Conservation (phyloP, 2,888 invertebrate genomes). For the Noctua fimbriata region DNA sequence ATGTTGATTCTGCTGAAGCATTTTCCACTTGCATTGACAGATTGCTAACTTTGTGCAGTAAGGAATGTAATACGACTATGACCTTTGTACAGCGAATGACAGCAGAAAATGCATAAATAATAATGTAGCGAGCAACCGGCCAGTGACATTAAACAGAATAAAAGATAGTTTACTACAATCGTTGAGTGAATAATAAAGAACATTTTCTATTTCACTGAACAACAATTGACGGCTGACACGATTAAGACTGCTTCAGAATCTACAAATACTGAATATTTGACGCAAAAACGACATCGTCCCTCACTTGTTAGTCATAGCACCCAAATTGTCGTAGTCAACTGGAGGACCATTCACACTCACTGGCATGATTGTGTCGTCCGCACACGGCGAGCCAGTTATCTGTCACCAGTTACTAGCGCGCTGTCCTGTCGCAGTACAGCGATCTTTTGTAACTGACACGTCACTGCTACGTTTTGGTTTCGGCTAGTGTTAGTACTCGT, state of each 20-base stretch:
- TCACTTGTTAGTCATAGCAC: slow-evolving; percentile 38
- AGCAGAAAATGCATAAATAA: neutral
- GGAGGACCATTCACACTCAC: slow-evolving; percentile 49
- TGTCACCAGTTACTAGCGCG: slow-evolving; percentile 44
- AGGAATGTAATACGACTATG: neutral
- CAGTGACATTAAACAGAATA: slow-evolving; percentile 8
- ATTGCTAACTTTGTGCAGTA: neutral
- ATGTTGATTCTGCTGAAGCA: neutral
- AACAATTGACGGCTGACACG: neutral
- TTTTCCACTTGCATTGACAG: slow-evolving; percentile 1
- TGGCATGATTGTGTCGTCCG: slow-evolving; percentile 45
- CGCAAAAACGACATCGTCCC: slow-evolving; percentile 2
- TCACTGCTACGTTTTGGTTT: slow-evolving; percentile 37
- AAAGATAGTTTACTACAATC: slow-evolving; percentile 8
- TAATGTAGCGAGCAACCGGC: neutral
- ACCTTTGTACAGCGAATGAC: slow-evolving; percentile 17
- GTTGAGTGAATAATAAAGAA: neutral
- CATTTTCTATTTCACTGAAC: neutral
- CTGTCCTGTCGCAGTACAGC: slow-evolving; percentile 24
- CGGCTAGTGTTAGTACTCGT: slow-evolving; percentile 28
- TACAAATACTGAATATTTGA: slow-evolving; percentile 1
- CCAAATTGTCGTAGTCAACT: slow-evolving; percentile 38
- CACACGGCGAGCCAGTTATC: slow-evolving; percentile 53
- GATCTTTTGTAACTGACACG: slow-evolving; percentile 41
- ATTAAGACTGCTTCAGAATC: slow-evolving; percentile 1